A percentile compares a stretch with the other conserved stretches of the same genome.
phyloP scores from a whole-genome alignment of 2,113 vertebrate genomes.

The Polypterus senegalus region DNA sequence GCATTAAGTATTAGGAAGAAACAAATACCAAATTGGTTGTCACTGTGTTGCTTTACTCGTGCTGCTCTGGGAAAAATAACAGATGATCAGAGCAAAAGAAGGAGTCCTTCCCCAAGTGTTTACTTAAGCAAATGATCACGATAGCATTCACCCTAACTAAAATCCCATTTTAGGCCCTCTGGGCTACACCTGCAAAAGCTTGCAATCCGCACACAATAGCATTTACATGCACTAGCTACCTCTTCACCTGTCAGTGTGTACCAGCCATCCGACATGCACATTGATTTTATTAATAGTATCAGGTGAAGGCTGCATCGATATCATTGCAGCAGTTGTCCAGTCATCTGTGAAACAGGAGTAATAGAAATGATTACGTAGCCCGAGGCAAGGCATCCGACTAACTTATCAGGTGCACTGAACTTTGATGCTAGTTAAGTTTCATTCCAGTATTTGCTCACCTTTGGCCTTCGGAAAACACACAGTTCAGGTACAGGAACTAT shows the following conservation, averaged over 20 bases:
- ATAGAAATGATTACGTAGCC: conserved; percentile 61
- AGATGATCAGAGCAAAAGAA: no score
- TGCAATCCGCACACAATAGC: no score
- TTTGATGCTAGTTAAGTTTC: conserved; percentile 60
- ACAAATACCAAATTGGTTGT: no score
- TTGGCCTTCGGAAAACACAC: conserved; percentile 22
- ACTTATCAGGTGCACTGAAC: conserved; percentile 61
- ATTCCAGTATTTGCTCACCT: conserved; percentile 76
- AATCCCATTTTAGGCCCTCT: no score
- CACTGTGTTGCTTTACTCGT: no score
- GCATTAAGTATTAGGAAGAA: no score
- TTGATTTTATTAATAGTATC: conserved; percentile 45
- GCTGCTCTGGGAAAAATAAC: no score
- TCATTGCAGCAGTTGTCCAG: conserved; percentile 41
- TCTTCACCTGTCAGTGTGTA: not conserved
- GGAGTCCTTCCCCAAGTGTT: no score
- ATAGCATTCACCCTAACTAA: no score
- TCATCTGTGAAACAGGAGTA: conserved; percentile 63
- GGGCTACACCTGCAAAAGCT: no score
- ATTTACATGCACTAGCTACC: conserved; percentile 18
- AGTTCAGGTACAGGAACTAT: no score
- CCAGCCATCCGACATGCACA: conserved; percentile 46
- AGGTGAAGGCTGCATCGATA: conserved; percentile 32
- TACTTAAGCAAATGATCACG: no score
- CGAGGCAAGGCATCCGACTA: conserved; percentile 48